Evolutionary conservation across 2,113 vertebrate species (phyloP), one percentile per base, ranked within the genome.

Genomic region (Sitta europaea): DNA sequence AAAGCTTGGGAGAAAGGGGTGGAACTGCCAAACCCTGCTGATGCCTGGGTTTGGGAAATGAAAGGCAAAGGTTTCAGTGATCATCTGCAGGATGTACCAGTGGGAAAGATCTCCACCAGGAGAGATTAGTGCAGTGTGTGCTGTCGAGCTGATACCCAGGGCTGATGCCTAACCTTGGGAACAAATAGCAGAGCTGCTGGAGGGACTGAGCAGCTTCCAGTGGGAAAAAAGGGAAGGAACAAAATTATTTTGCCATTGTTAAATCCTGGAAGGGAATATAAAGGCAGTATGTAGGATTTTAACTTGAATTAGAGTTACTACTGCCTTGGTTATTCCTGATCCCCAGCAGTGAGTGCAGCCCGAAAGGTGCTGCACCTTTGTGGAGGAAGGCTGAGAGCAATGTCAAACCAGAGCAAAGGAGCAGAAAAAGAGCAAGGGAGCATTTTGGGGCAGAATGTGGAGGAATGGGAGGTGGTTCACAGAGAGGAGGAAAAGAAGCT

Each of bases 1-100:
- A 96, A 95, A 92, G 90, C 90, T 92, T 87, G 80, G 82, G 92
- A 91, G 66, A 76, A 71, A 82, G 63, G 59, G 66, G 40, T 63
- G 42, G 28, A 57, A 29, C 31, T 88, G 92, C 85, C 91, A 92
- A 92, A 62, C 50, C 65, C 62, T 73, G 72, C 77, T 78, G 68
- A 68, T 92, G 90, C 59, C 53, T 76, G 90, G 58, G 11, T 86
- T 65, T 86, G 65, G 70, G 80, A 82, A 75, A 55, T 14, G 38
- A 61, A 79, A 85, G 57, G 62, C 68, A 86, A 66, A 94, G 89
- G 73, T 61, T 82, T 77, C 59, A 67, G 8, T 47, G 82, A 45
- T 72, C 70, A 78, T 61, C 75, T 58, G 48, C 14, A 5, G 5
- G 62, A 55, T 61, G 38, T 43, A 9, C 68, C 36, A 68, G 31